Base-by-base conservation (phyloP, 2,888 invertebrate species). In the Tetragonisca angustula region DNA sequence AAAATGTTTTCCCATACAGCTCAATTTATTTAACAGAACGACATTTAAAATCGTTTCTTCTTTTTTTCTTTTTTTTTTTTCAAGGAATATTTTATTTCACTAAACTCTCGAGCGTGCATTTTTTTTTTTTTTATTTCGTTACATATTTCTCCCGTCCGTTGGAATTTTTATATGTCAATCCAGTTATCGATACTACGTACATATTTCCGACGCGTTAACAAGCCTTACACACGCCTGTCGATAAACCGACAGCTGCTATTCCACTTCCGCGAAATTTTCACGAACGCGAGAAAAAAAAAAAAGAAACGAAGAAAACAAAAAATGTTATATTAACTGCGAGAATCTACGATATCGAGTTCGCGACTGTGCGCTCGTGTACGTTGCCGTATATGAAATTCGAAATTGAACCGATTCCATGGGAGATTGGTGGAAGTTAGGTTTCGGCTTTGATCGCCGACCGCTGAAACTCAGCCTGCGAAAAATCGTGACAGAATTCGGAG, bases 381-480 rank as follows among this genome's bases (percentile, higher is more conserved):
- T 21, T 19, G 4, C 4, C 11, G 43, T 43, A 9, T 43, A 43
- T 43, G 32, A 64, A 64, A 64, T 2, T 64, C 61, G 21, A 74
- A 77, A 82, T 79, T 64, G 56, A 78, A 74, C 78, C 27, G 49
- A 32, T 32, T 54, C 49, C 62, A 50, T 77, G 27, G n/a, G 32
- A n/a, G 32, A 64, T 81, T 79, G 79, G 56, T 2, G 59, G 36
- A 79, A 86, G 70, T 75, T 54, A 59, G 49, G 61, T 27, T 27
- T 27, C 11, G 52, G 21, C 65, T 67, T 65, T 24, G 76, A 65
- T n/a, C 15, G 36, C 17, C 36, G 19, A 21, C 21, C 62, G 32
- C 32, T 32, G 52, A 43, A 70, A 49, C 67, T 79, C 75, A 79
- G 82, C 85, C 71, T 79, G 75, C 78, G 81, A 72, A 69, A 78